Percentiles rank a stretch among this genome's conserved stretches.
Evolutionary conservation across 2,113 vertebrate genomes (phyloP).

Genomic region (Strix aluco): DNA sequence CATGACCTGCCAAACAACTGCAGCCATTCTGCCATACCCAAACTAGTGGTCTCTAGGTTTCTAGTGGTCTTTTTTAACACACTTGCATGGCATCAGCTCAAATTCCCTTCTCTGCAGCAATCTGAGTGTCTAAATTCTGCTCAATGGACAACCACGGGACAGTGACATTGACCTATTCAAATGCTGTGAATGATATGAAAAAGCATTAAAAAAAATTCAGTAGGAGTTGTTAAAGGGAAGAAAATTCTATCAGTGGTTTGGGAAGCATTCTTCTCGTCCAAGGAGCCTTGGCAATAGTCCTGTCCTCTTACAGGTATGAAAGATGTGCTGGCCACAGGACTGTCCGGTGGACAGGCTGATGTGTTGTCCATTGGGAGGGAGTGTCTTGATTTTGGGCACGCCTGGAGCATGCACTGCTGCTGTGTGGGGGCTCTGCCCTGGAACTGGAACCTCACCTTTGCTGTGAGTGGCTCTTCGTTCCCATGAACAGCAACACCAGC

Average conservation of each 20-base stretch:
- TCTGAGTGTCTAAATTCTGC: neutral
- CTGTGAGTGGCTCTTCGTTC: accelerated
- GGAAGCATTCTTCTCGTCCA: neutral
- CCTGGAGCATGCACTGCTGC: neutral
- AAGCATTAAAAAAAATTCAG: neutral
- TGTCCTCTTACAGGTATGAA: neutral
- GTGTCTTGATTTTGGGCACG: neutral
- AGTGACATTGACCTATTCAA: neutral
- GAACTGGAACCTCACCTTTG: neutral
- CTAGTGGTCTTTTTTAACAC: neutral
- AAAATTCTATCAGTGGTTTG: neutral
- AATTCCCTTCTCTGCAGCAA: neutral
- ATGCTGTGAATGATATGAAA: neutral
- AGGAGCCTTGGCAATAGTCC: neutral
- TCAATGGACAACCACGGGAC: neutral
- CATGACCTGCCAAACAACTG: neutral
- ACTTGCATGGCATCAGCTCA: neutral
- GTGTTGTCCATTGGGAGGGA: neutral
- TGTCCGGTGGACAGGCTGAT: neutral
- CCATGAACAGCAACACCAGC: neutral
- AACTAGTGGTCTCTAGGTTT: neutral
- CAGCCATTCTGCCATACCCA: neutral
- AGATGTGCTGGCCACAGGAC: neutral
- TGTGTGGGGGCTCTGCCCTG: neutral
- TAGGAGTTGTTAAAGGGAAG: neutral